Percentiles rank a stretch among this genome's conserved stretches.
phyloP scores from a whole-genome alignment of 2,888 invertebrate genomes.

The Hipparchia semele region DNA sequence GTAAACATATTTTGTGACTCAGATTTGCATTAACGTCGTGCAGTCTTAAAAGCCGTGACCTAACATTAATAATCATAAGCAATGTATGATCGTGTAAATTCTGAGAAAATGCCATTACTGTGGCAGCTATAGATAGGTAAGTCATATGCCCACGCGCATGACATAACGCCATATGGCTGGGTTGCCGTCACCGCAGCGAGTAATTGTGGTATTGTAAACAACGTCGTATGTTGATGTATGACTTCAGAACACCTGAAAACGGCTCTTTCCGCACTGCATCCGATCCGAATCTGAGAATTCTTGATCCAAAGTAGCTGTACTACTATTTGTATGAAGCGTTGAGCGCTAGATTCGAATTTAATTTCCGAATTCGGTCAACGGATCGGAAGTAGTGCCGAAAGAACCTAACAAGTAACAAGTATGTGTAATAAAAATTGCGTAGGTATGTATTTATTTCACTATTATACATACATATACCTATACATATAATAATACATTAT shows the following conservation, averaged over 20 bases:
- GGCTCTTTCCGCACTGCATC: too few species aligned
- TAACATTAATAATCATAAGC: constrained; percentile 1
- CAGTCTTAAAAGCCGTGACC: constrained; percentile 11
- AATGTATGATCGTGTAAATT: constrained; percentile 3
- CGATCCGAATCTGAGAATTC: too few species aligned
- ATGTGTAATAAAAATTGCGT: too few species aligned
- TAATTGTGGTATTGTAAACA: constrained; percentile 22
- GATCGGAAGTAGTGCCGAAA: too few species aligned
- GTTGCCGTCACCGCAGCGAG: constrained; percentile 28
- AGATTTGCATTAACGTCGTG: not conserved
- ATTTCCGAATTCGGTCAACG: too few species aligned
- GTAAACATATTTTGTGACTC: not conserved
- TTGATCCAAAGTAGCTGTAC: too few species aligned
- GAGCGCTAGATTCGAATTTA: too few species aligned
- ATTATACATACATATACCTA: too few species aligned
- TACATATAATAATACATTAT: too few species aligned
- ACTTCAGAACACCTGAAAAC: constrained; percentile 25
- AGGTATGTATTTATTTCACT: too few species aligned
- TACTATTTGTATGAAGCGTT: too few species aligned
- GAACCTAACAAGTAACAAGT: too few species aligned
- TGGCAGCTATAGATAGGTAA: constrained; percentile 2
- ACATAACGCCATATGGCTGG: constrained; percentile 54
- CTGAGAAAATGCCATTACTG: not conserved
- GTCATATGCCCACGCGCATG: constrained; percentile 52
- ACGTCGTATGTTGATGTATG: constrained; percentile 14